Evolutionary conservation across 2,797 vertebrate genomes (phyloP), one percentile per base, ranked within the genome.

Genomic region (Anolis apletophallus): DNA sequence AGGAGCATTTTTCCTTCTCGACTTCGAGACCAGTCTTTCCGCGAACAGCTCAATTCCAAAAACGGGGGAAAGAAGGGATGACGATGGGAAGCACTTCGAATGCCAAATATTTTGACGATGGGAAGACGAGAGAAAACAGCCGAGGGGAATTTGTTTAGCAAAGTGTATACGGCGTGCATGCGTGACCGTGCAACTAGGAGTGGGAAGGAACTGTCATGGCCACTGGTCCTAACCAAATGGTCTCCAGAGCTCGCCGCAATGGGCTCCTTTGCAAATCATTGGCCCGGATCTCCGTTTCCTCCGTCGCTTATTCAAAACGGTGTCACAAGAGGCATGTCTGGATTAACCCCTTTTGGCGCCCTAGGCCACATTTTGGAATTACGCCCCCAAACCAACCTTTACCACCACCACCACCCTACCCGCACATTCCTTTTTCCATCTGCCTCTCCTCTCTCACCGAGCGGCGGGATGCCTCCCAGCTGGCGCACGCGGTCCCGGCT

Each of bases 81-180:
- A 73, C 2, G 3, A 34, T 71, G 0, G 0, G 1, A 1, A 9
- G 19, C 4, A 29, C 3, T 3, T 0, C 9, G 0, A 52, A 57
- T 5, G 11, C 1, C 74, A 14, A 40, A 32, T 73, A 3, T 72
- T 21, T 72, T 72, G 46, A 13, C 1, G 71, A 46, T 40, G 19
- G 9, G 40, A n/a, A 72, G 2, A 23, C 16, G n/a, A 21, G 19
- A 8, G 34, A 73, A 17, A 77, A 26, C 5, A 1, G 14, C 0
- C 0, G 52, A 9, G 46, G 71, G n/a, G 14, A 54, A 95, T 96
- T 95, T 96, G 95, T 40, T 94, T 93, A 93, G 87, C 88, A 94
- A 96, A 95, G 80, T 0, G 0, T 5, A 29, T 3, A 1, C 1
- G 6, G 32, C 11, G 7, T 10, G 50, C 6, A 13, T 16, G 64